Percentiles rank a stretch among this genome's conserved stretches.
Conservation (phyloP, 2,888 invertebrate species). For the Allacma fusca region DNA sequence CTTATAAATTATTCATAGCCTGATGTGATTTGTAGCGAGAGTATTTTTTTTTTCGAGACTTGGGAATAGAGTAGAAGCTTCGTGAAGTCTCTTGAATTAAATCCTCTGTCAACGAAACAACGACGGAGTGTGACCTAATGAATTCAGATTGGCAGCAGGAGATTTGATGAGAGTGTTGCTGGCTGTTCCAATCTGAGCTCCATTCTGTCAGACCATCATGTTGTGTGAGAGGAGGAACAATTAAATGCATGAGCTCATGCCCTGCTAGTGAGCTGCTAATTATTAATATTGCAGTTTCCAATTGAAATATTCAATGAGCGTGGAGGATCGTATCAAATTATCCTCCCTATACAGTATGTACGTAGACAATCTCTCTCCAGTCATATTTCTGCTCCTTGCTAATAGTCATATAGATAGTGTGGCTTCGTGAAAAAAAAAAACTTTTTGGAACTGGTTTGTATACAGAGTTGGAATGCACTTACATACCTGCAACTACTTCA, state of each 20-base stretch:
- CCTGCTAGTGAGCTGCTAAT: neutral
- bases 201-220: neutral
- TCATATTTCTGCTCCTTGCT: too few species aligned
- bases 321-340: neutral
- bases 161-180: neutral
- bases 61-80: too few species aligned
- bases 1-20: too few species aligned
- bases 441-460: neutral
- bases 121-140: neutral
- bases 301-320: neutral
- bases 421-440: neutral
- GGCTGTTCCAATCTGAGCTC: neutral
- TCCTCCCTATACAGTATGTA: too few species aligned
- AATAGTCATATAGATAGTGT: neutral
- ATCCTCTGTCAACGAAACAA: too few species aligned
- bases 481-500: neutral
- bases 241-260: neutral
- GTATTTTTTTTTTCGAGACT: too few species aligned
- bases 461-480: neutral
- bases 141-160: constrained; percentile 5
- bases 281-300: neutral
- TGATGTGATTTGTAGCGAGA: too few species aligned
- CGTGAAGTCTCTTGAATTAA: too few species aligned
- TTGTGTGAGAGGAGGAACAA: neutral
- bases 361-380: too few species aligned